These are phyloP conservation scores for Ormyrus pomaceus DNA, from an alignment of 2,888 invertebrate genomes.

Conservation along the genomic window DNA sequence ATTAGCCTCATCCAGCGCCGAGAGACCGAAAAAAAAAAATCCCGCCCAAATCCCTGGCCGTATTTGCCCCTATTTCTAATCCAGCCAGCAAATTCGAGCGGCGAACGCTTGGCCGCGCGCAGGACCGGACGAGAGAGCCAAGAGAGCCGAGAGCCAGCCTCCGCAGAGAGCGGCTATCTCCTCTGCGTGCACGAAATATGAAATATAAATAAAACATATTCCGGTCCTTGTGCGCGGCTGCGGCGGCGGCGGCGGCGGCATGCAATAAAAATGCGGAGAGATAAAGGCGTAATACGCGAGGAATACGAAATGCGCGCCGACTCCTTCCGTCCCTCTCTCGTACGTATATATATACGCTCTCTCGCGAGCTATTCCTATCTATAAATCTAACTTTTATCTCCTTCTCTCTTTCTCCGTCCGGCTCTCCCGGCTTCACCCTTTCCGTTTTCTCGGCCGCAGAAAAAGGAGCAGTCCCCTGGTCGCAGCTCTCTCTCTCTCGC, in stretches of 20 bases:
- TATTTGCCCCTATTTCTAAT: constrained; percentile 58
- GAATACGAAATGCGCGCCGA: constrained; percentile 72
- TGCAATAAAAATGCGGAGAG: constrained; percentile 72
- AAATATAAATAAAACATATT: constrained; percentile 76
- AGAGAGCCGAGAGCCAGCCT: not conserved
- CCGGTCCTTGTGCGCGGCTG: constrained; percentile 42
- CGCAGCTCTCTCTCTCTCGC: not conserved
- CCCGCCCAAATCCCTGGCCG: not conserved
- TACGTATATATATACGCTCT: not conserved
- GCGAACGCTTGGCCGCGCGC: constrained; percentile 29
- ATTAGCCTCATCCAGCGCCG: too few species aligned
- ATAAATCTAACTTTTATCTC: constrained; percentile 53
- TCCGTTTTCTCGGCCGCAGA: not conserved
- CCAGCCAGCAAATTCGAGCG: constrained; percentile 11
- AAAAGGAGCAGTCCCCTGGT: not conserved
- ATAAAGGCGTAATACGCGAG: constrained; percentile 71
- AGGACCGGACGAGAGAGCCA: constrained; percentile 16
- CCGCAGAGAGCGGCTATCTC: constrained; percentile 54
- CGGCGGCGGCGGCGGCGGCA: constrained; percentile 58
- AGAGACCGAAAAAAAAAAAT: not conserved
- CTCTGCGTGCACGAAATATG: constrained; percentile 70
- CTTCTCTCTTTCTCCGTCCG: not conserved
- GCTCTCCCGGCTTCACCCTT: not conserved
- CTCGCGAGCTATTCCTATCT: constrained; percentile 30
- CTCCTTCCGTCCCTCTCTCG: constrained; percentile 46